phyloP scores from a whole-genome alignment of 2,113 vertebrate species.

The Arenaria interpres region DNA sequence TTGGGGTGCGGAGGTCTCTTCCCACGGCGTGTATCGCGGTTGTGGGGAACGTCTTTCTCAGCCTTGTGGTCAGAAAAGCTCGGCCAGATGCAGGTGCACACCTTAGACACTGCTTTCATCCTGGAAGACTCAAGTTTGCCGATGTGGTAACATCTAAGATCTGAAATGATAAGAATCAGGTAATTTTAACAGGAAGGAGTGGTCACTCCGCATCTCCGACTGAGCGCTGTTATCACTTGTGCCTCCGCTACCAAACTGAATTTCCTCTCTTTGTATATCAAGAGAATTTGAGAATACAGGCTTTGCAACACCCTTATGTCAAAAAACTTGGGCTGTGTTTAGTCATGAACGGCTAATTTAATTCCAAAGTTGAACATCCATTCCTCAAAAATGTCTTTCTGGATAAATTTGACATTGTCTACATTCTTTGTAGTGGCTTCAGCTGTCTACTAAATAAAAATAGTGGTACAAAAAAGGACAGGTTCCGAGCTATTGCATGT shows the following conservation, averaged over 20 bases:
- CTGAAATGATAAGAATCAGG: not conserved
- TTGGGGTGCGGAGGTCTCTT: not conserved
- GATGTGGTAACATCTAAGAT: not conserved
- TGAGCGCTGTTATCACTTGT: not conserved
- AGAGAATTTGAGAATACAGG: not conserved
- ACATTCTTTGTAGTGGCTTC: not conserved
- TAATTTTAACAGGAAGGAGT: not conserved
- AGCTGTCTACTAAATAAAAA: not conserved
- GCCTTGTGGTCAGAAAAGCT: not conserved
- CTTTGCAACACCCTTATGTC: not conserved
- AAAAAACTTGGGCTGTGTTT: not conserved
- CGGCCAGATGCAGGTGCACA: not conserved
- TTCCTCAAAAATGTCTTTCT: not conserved
- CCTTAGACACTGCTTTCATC: not conserved
- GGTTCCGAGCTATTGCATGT: not conserved
- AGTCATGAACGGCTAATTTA: not conserved
- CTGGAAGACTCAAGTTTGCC: not conserved
- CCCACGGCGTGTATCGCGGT: fast-evolving
- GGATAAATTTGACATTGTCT: not conserved
- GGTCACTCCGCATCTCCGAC: not conserved
- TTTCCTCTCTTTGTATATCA: not conserved
- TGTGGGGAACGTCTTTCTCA: not conserved
- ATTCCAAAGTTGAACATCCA: not conserved
- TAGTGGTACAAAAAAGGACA: not conserved
- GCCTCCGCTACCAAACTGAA: not conserved